Evolutionary conservation across 2,797 vertebrate species (phyloP).

Genomic region (Poeciliopsis infans): DNA sequence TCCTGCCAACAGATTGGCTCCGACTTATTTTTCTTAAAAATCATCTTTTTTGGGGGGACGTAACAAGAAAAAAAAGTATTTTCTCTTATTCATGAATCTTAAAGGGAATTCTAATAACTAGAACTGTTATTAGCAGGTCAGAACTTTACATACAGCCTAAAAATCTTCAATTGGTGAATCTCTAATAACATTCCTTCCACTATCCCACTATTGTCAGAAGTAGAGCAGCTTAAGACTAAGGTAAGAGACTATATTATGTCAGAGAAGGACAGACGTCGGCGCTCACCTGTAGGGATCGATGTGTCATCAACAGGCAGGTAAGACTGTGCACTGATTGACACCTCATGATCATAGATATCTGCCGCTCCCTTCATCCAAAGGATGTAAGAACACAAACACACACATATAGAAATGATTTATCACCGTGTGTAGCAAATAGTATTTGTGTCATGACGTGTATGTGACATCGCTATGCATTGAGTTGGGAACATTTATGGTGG

Average conservation of each 20-base stretch:
- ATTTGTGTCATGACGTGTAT: not conserved
- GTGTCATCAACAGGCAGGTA: slow-evolving; percentile 90
- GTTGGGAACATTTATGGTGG: too few species aligned
- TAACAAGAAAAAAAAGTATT: not conserved
- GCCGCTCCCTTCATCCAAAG: slow-evolving; percentile 77
- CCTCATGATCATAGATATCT: slow-evolving; percentile 89
- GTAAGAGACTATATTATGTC: not conserved
- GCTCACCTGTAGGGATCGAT: slow-evolving; percentile 90
- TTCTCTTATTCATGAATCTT: not conserved
- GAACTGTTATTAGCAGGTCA: not conserved
- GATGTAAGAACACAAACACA: slow-evolving; percentile 10
- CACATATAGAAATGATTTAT: not conserved
- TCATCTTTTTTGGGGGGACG: too few species aligned
- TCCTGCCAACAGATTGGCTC: slow-evolving; percentile 73
- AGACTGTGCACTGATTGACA: slow-evolving; percentile 87
- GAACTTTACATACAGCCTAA: not conserved
- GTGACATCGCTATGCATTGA: too few species aligned
- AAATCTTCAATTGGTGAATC: not conserved
- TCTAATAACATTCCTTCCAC: not conserved
- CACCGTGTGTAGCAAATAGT: not conserved
- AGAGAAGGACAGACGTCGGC: not conserved
- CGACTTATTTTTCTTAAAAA: too few species aligned
- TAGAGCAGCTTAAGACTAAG: not conserved
- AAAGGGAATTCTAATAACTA: not conserved
- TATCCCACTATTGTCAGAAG: not conserved